Percentiles rank a stretch among this genome's conserved stretches.
Conservation (phyloP, 2,113 vertebrate species). For the Casuarius casuarius region DNA sequence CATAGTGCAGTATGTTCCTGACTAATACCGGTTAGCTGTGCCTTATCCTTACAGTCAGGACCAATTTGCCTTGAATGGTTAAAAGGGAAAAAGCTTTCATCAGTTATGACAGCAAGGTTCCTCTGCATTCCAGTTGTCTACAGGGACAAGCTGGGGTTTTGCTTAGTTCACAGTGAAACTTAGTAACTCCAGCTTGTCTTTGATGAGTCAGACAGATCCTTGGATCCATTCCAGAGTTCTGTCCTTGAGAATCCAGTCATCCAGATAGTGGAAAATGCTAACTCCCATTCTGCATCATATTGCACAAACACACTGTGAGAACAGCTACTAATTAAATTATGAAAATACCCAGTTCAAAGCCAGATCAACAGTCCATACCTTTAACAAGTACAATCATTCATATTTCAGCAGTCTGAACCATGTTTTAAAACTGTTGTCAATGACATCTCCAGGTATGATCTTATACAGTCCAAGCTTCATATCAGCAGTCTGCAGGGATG, state of each 20-base stretch:
- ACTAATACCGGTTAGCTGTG: not conserved
- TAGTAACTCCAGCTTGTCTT: not conserved
- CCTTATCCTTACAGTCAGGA: not conserved
- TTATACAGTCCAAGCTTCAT: not conserved
- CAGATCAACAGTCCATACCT: not conserved
- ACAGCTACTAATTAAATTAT: not conserved
- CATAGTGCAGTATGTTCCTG: not conserved
- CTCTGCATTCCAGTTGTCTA: not conserved
- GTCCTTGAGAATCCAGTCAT: slow-evolving; percentile 38
- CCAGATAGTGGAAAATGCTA: not conserved
- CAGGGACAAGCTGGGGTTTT: not conserved
- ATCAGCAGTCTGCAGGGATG: not conserved
- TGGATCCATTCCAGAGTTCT: slow-evolving; percentile 29
- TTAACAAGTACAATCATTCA: not conserved
- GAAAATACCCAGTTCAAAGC: not conserved
- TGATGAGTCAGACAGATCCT: slow-evolving; percentile 33
- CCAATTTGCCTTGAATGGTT: not conserved
- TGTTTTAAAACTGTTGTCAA: not conserved
- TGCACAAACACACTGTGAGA: not conserved
- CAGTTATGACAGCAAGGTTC: not conserved
- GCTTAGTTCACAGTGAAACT: not conserved
- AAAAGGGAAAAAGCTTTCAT: slow-evolving; percentile 1
- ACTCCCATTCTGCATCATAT: not conserved
- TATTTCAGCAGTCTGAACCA: not conserved
- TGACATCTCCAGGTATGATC: not conserved